A percentile compares a stretch with the other conserved stretches of the same genome.
Conservation (phyloP, 2,888 invertebrate genomes). For the Meiosimyza decipiens region DNA sequence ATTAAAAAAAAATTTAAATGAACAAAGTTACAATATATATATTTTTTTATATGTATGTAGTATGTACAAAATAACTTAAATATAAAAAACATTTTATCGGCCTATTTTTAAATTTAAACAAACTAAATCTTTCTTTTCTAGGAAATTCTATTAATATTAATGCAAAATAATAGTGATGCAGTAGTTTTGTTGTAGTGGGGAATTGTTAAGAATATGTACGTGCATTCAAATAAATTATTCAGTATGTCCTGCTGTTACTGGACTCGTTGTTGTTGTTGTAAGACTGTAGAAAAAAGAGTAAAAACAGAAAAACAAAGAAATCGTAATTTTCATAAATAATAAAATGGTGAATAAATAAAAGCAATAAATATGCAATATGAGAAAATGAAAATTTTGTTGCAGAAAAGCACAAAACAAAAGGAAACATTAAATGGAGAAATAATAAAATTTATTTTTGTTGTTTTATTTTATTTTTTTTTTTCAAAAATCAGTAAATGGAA, state of each 20-base stretch:
- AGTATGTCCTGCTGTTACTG: conserved; percentile 58
- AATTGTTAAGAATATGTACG: not conserved
- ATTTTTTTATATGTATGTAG: too few species aligned
- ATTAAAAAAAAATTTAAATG: too few species aligned
- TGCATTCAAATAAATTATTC: conserved; percentile 49
- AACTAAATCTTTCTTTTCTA: too few species aligned
- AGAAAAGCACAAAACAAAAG: conserved; percentile 14
- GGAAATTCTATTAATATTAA: too few species aligned
- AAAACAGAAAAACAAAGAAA: conserved; percentile 41
- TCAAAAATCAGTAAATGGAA: too few species aligned
- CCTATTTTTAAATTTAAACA: too few species aligned
- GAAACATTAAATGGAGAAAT: conserved; percentile 5
- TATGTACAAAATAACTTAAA: too few species aligned
- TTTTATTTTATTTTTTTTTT: too few species aligned
- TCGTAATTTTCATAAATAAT: conserved; percentile 39
- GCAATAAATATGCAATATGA: conserved; percentile 30
- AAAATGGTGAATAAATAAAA: conserved; percentile 30
- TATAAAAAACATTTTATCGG: too few species aligned
- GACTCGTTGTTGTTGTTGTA: conserved; percentile 62
- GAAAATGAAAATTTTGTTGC: conserved; percentile 8
- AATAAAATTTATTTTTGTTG: not conserved
- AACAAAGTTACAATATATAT: too few species aligned
- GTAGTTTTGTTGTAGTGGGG: too few species aligned
- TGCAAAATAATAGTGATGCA: too few species aligned
- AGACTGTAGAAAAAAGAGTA: conserved; percentile 56